phyloP scores from a whole-genome alignment of 2,797 vertebrate species.

The Kryptopterus vitreolus region DNA sequence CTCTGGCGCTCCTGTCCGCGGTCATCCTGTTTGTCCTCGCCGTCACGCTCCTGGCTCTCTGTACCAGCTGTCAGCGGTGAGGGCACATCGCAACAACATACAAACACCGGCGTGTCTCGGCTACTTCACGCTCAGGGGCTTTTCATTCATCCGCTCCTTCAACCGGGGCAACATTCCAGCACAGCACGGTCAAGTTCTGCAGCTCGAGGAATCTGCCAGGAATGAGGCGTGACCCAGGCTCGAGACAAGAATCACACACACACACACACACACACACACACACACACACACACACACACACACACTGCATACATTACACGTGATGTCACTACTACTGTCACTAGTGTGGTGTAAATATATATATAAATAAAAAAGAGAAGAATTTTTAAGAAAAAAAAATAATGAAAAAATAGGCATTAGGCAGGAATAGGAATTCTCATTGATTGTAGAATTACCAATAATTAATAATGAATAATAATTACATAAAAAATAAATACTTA shows the following conservation, averaged over 20 bases:
- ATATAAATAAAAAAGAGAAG: not conserved
- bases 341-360: no score
- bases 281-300: no score
- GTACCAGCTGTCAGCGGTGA: conserved; percentile 69
- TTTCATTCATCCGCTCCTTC: not conserved
- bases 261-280: no score
- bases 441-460: no score
- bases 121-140: not conserved
- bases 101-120: not conserved
- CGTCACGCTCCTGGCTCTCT: conserved; percentile 66
- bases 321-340: not conserved
- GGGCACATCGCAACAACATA: not conserved
- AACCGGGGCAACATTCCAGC: conserved; percentile 41
- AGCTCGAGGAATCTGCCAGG: conserved; percentile 37
- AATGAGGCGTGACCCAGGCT: conserved; percentile 44
- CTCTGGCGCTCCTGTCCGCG: conserved; percentile 49
- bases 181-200: conserved; percentile 51
- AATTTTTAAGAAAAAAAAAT: no score
- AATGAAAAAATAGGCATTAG: no score
- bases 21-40: conserved; percentile 64
- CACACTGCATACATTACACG: not conserved
- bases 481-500: no score
- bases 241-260: not conserved
- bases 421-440: no score
- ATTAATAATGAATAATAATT: no score